Evolutionary conservation across 2,797 vertebrate species (phyloP).

Genomic region (Gymnothorax reevesii): DNA sequence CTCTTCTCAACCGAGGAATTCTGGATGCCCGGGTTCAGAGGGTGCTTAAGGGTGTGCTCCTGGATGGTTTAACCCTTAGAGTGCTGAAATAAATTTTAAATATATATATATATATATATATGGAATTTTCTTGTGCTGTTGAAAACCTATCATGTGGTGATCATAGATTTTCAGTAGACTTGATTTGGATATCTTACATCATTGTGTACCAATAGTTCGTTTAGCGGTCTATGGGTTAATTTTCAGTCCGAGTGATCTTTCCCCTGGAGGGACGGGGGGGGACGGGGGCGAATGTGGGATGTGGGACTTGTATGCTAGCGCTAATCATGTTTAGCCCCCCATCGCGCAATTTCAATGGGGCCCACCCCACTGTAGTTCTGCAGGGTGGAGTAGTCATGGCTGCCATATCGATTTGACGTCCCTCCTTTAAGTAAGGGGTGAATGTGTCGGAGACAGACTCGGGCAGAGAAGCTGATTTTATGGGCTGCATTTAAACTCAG

Average conservation of each 20-base stretch:
- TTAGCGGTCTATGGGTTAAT: not conserved
- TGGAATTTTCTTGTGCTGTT: too few species aligned
- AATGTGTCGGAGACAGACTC: not conserved
- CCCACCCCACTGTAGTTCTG: not conserved
- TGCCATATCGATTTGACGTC: slow-evolving; percentile 40
- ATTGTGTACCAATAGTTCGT: too few species aligned
- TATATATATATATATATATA: too few species aligned
- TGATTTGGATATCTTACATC: too few species aligned
- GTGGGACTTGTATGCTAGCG: not conserved
- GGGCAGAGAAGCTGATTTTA: not conserved
- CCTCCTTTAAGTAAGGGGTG: not conserved
- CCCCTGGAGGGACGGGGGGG: not conserved
- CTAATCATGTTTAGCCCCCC: not conserved
- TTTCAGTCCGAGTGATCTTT: not conserved
- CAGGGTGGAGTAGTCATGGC: slow-evolving; percentile 19
- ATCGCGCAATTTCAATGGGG: slow-evolving; percentile 14
- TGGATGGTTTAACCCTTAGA: not conserved
- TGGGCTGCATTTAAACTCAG: not conserved
- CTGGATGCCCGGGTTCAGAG: not conserved
- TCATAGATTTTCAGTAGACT: too few species aligned
- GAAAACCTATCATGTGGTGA: too few species aligned
- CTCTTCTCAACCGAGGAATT: not conserved
- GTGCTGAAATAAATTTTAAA: too few species aligned
- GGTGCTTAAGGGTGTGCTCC: not conserved
- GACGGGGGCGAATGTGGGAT: not conserved